Evolutionary conservation across 2,888 invertebrate genomes (phyloP).

Genomic region (Pristionchus japonicus): DNA sequence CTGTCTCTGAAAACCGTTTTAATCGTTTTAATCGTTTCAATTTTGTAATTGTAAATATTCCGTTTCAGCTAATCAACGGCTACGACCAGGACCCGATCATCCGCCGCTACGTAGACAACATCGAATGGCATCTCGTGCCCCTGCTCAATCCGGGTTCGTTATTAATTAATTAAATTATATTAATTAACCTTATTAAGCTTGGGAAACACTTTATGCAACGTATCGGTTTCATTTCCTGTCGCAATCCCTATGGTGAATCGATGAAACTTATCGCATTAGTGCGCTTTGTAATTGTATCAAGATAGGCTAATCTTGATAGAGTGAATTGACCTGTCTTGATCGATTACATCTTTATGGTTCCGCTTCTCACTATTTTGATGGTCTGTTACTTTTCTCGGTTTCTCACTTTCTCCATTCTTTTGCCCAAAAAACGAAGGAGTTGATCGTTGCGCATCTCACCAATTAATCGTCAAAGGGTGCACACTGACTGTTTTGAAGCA

Average conservation of each 20-base stretch:
- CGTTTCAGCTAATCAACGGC: conserved; percentile 68
- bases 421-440: too few relatives aligned
- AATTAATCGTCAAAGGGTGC: too few relatives aligned
- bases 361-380: not conserved
- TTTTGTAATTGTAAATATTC: too few relatives aligned
- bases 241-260: too few relatives aligned
- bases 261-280: not conserved
- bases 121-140: conserved; percentile 75
- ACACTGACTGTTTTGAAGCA: too few relatives aligned
- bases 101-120: conserved; percentile 68
- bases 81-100: conserved; percentile 69
- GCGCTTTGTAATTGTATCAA: not conserved
- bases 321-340: not conserved
- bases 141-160: conserved; percentile 72
- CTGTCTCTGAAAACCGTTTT: too few relatives aligned
- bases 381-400: not conserved
- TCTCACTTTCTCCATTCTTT: not conserved
- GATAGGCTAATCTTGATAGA: not conserved
- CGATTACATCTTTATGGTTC: not conserved
- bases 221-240: not conserved
- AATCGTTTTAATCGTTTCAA: too few relatives aligned
- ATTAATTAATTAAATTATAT: too few relatives aligned
- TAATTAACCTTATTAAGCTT: too few relatives aligned
- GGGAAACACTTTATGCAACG: too few relatives aligned
- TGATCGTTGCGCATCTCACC: too few relatives aligned